phyloP scores from a whole-genome alignment of 2,113 vertebrate species.

The Psammodynastes pulverulentus region DNA sequence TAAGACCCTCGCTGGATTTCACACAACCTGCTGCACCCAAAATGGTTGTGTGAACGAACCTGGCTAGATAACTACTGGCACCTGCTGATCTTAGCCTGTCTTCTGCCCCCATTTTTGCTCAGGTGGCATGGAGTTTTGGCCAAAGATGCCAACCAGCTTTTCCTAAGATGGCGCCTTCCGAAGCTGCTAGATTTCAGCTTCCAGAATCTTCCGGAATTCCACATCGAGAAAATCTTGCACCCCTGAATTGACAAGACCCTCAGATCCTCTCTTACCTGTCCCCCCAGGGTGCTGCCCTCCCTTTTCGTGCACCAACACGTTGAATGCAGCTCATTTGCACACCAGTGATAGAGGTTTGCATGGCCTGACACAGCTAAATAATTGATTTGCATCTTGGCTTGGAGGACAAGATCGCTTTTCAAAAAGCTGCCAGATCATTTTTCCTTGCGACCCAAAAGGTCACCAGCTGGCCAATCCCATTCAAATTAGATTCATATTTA shows the following conservation, averaged over 20 bases:
- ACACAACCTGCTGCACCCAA: neutral
- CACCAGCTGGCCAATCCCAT: neutral
- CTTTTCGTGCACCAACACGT: neutral
- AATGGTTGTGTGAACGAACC: neutral
- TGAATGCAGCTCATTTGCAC: neutral
- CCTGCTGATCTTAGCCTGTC: neutral
- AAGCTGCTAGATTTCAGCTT: neutral
- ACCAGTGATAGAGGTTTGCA: conserved; percentile 23
- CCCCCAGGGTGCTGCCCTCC: neutral
- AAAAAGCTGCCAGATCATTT: neutral
- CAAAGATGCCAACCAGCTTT: neutral
- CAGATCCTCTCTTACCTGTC: neutral
- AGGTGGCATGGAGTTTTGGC: neutral
- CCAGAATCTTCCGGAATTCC: neutral
- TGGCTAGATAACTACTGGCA: neutral
- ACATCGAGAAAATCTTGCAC: neutral
- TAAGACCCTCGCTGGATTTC: neutral
- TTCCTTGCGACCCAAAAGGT: neutral
- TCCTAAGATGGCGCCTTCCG: neutral
- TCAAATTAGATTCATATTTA: neutral
- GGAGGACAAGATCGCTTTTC: neutral
- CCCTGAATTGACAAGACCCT: neutral
- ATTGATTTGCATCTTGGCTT: neutral
- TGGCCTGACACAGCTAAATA: neutral
- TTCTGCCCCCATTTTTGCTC: neutral